These are phyloP conservation scores for Poecilus cupreus DNA, from an alignment of 2,888 invertebrate species.

Conservation along the genomic window DNA sequence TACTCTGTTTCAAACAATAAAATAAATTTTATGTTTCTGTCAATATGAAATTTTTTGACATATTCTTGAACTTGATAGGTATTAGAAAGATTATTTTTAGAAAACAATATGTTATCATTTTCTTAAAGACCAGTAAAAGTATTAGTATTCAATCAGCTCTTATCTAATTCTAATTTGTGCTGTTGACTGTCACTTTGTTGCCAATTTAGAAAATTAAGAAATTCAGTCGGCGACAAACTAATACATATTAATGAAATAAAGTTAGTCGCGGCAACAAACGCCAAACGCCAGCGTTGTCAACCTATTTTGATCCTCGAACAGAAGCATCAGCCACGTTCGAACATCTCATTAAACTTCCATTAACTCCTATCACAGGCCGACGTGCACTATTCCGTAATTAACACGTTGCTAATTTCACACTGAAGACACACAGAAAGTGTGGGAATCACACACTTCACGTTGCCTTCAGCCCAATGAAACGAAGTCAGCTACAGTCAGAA, in stretches of 20 bases:
- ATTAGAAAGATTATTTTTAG: too few relatives aligned
- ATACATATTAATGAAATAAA: slow-evolving; percentile 23
- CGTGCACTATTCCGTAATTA: slow-evolving; percentile 29
- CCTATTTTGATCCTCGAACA: slow-evolving; percentile 4
- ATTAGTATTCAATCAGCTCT: too few relatives aligned
- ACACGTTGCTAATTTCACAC: slow-evolving; percentile 15
- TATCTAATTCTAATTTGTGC: not conserved
- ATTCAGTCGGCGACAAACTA: not conserved
- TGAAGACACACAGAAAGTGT: slow-evolving; percentile 17
- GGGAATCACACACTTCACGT: not conserved
- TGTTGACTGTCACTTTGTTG: not conserved
- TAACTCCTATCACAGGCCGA: slow-evolving; percentile 11
- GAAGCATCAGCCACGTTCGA: slow-evolving; percentile 8
- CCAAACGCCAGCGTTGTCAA: not conserved
- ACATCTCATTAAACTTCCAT: slow-evolving; percentile 41
- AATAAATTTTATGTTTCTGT: too few relatives aligned
- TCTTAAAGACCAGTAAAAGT: too few relatives aligned
- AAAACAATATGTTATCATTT: too few relatives aligned
- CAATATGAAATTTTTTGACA: too few relatives aligned
- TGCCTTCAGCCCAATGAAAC: not conserved
- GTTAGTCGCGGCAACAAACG: not conserved
- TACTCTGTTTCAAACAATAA: too few relatives aligned
- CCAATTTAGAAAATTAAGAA: not conserved
- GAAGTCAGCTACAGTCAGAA: not conserved
- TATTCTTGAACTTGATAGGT: too few relatives aligned